phyloP scores from a whole-genome alignment of 1,140 invertebrate genomes.

The Tetramorium alpestre region DNA sequence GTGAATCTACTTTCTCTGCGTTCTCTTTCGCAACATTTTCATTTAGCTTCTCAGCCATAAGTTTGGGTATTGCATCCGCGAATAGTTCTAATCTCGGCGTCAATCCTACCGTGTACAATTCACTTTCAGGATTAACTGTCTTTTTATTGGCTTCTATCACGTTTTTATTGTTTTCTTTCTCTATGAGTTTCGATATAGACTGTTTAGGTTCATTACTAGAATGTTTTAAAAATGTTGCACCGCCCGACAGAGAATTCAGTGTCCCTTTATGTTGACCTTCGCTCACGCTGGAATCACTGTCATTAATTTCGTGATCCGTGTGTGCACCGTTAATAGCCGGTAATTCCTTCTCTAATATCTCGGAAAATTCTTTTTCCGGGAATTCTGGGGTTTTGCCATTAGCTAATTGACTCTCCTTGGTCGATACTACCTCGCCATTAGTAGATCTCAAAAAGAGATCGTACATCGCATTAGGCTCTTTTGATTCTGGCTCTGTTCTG shows the following conservation, averaged over 20 bases:
- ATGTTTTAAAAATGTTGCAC: constrained; percentile 18
- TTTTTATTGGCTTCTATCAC: constrained; percentile 68
- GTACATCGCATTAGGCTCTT: constrained; percentile 25
- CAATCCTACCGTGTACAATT: constrained; percentile 81
- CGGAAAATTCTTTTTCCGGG: constrained; percentile 81
- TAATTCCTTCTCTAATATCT: constrained; percentile 78
- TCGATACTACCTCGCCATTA: neutral
- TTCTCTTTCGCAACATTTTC: constrained; percentile 66
- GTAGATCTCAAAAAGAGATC: constrained; percentile 28
- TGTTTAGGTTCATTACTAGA: constrained; percentile 51
- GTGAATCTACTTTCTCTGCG: constrained; percentile 46
- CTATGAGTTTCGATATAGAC: neutral
- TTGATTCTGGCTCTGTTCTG: constrained; percentile 64
- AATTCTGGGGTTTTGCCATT: constrained; percentile 74
- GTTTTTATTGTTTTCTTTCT: constrained; percentile 52
- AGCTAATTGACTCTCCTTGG: constrained; percentile 8
- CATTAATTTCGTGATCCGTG: constrained; percentile 65
- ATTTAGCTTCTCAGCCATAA: constrained; percentile 80
- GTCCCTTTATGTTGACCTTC: constrained; percentile 13
- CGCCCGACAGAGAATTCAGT: constrained; percentile 8
- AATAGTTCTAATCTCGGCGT: constrained; percentile 83
- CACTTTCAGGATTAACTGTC: constrained; percentile 75
- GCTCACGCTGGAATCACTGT: constrained; percentile 63
- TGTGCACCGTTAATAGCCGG: constrained; percentile 34
- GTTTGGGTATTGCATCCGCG: constrained; percentile 83